phyloP scores from a whole-genome alignment of 2,113 vertebrate genomes.

The Chamaetylas fuelleborni region DNA sequence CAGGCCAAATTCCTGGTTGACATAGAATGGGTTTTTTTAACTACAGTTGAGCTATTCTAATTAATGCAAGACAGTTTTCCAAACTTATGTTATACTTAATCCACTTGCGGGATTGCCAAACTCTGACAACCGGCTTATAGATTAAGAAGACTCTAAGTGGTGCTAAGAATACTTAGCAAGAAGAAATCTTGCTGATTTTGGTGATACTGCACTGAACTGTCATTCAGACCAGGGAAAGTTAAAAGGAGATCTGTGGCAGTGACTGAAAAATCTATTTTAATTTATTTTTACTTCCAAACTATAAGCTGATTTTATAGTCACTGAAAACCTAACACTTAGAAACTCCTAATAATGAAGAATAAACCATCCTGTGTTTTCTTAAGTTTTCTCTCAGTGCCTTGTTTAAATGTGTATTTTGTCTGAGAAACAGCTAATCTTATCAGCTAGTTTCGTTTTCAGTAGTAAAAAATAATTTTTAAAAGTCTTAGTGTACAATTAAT shows the following conservation, averaged over 20 bases:
- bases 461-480: background rate
- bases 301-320: background rate
- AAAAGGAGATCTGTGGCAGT: background rate
- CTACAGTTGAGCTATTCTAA: background rate
- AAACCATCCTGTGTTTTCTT: background rate
- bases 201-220: background rate
- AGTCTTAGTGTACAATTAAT: background rate
- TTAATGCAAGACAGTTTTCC: background rate
- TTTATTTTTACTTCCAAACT: background rate
- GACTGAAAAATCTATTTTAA: background rate
- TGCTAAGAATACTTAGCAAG: background rate
- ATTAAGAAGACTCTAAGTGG: background rate
- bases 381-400: background rate
- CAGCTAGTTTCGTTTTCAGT: background rate
- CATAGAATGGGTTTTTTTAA: background rate
- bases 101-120: background rate
- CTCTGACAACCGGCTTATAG: background rate
- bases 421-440: background rate
- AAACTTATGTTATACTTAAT: background rate
- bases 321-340: background rate
- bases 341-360: background rate
- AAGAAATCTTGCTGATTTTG: background rate
- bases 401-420: background rate
- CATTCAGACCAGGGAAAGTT: background rate
- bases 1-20: background rate